A percentile compares a stretch with the other conserved stretches of the same genome.
Evolutionary conservation across 2,888 invertebrate species (phyloP).

Genomic region (Sturmia bella): DNA sequence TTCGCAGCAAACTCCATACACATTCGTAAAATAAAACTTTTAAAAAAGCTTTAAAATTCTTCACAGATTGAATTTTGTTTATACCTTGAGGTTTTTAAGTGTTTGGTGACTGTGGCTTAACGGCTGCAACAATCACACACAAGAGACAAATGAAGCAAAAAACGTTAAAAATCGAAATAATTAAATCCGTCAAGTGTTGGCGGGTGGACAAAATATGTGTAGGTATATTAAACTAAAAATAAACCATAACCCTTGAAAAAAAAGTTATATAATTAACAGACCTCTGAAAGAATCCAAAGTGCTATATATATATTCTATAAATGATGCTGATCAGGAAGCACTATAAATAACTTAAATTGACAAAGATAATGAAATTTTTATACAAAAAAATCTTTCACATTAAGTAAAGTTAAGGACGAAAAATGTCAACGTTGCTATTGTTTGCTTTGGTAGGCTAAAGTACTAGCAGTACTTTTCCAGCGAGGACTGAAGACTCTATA

Average conservation of each 20-base stretch:
- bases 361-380: no score
- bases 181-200: slow-evolving; percentile 81
- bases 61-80: slow-evolving; percentile 62
- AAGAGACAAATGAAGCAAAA: not conserved
- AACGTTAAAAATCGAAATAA: slow-evolving; percentile 78
- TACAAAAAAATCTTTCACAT: no score
- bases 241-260: slow-evolving; percentile 24
- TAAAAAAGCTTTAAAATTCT: slow-evolving; percentile 9
- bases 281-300: not conserved
- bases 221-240: slow-evolving; percentile 14
- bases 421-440: no score
- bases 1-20: not conserved
- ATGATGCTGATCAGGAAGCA: no score
- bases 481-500: no score
- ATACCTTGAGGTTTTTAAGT: slow-evolving; percentile 12
- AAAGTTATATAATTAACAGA: slow-evolving; percentile 25
- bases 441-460: no score
- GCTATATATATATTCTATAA: no score
- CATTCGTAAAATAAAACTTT: no score
- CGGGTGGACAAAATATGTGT: slow-evolving; percentile 70
- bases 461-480: no score
- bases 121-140: slow-evolving; percentile 47
- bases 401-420: no score
- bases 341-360: no score
- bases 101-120: slow-evolving; percentile 41